Percentiles rank a stretch among this genome's conserved stretches.
phyloP scores from a whole-genome alignment of 2,113 vertebrate genomes.

The Neotoma lepida region DNA sequence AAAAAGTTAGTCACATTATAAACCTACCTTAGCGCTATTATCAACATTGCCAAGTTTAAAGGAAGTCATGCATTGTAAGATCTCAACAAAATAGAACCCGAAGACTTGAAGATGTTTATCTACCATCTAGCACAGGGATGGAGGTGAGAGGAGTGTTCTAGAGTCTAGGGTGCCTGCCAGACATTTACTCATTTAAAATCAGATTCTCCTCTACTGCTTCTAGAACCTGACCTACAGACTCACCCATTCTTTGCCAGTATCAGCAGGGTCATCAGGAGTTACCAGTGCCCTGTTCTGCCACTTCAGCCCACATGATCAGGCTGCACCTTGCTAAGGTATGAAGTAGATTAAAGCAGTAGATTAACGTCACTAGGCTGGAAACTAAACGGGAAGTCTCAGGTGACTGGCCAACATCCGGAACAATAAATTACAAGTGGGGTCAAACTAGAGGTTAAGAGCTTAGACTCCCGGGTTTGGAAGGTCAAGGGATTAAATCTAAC shows the following conservation, averaged over 20 bases:
- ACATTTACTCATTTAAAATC: background rate
- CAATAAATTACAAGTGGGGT: background rate
- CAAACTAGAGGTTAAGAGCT: background rate
- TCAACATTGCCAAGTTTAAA: background rate
- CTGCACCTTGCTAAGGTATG: background rate
- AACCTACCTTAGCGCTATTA: background rate
- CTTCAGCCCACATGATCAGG: background rate
- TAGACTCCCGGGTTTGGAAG: constrained; percentile 25
- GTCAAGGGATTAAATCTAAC: background rate
- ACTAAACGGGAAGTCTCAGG: background rate
- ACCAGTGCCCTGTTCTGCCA: background rate
- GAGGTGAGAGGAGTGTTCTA: background rate
- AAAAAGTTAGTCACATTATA: background rate
- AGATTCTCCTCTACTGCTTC: background rate
- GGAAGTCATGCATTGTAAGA: background rate
- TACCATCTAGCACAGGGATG: background rate
- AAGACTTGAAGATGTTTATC: background rate
- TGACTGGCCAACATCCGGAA: background rate
- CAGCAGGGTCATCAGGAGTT: background rate
- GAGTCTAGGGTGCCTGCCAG: background rate
- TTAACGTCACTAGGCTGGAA: constrained; percentile 20
- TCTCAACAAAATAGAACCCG: constrained; percentile 4
- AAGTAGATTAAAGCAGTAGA: background rate
- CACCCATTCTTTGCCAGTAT: background rate
- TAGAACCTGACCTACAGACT: background rate